These are phyloP conservation scores for Gephyroberyx darwinii DNA, from an alignment of 2,797 vertebrate genomes.

Conservation along the genomic window DNA sequence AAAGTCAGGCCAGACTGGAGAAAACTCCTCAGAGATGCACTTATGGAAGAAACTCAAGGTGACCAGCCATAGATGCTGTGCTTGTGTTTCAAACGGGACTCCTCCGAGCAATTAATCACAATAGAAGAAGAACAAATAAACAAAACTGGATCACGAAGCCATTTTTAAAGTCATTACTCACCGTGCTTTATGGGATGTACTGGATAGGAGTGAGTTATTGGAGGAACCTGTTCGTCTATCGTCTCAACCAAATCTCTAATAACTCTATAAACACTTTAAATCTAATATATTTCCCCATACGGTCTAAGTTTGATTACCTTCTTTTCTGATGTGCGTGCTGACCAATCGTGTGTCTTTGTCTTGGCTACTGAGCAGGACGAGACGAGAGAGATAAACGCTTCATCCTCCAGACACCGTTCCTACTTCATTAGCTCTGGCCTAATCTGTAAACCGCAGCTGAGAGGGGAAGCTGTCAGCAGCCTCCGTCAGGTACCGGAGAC, in stretches of 20 bases:
- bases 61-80: background rate
- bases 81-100: constrained; percentile 5
- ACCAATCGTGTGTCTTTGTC: constrained; percentile 37
- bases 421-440: constrained; percentile 47
- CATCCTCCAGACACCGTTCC: constrained; percentile 17
- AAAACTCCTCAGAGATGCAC: background rate
- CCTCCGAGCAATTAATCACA: constrained; percentile 24
- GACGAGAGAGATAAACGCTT: constrained; percentile 32
- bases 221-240: background rate
- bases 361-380: background rate
- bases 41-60: background rate
- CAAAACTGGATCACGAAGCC: background rate
- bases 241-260: constrained; percentile 17
- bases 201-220: background rate
- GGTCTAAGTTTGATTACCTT: background rate
- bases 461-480: constrained; percentile 30
- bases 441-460: constrained; percentile 53
- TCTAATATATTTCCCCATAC: constrained; percentile 1
- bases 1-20: background rate
- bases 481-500: constrained; percentile 39
- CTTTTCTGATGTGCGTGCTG: background rate
- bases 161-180: constrained; percentile 22
- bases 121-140: background rate
- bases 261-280: constrained; percentile 13
- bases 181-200: background rate